These are phyloP conservation scores for Hofmannophila pseudospretella DNA, from an alignment of 2,888 invertebrate species.

Conservation along the genomic window DNA sequence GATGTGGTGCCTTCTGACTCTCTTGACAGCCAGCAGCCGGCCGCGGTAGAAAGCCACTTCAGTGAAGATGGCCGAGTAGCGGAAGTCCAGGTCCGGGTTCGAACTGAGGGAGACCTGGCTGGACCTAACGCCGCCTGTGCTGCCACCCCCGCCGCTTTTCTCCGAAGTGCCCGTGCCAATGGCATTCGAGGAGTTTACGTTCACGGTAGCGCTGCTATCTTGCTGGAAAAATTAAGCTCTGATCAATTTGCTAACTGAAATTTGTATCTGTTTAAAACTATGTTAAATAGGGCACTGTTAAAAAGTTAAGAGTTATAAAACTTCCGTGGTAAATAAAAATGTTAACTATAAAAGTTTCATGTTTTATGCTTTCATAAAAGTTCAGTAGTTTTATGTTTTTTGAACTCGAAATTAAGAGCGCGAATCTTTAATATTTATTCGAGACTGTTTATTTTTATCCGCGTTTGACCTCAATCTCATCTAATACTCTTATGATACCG, in stretches of 20 bases:
- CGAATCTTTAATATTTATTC: too few relatives aligned
- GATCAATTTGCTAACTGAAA: slow-evolving; percentile 48
- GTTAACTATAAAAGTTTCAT: too few relatives aligned
- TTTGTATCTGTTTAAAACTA: too few relatives aligned
- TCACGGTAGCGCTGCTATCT: slow-evolving; percentile 82
- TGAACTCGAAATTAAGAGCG: too few relatives aligned
- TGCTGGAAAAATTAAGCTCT: slow-evolving; percentile 76
- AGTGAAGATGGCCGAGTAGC: slow-evolving; percentile 93
- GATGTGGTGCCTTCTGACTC: slow-evolving; percentile 89
- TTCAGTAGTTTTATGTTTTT: too few relatives aligned
- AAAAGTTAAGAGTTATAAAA: too few relatives aligned
- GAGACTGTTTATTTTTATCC: too few relatives aligned
- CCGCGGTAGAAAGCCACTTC: slow-evolving; percentile 94
- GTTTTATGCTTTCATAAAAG: too few relatives aligned
- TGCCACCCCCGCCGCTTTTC: slow-evolving; percentile 42
- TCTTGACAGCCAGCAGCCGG: slow-evolving; percentile 90
- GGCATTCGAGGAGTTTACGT: slow-evolving; percentile 86
- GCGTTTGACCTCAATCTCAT: too few relatives aligned
- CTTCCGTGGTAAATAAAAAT: too few relatives aligned
- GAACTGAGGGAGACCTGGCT: slow-evolving; percentile 95
- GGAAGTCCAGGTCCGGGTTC: slow-evolving; percentile 93
- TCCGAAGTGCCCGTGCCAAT: slow-evolving; percentile 80
- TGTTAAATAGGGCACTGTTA: too few relatives aligned
- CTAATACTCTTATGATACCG: too few relatives aligned
- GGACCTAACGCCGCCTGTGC: slow-evolving; percentile 79